These are phyloP conservation scores for Chrysochloris asiatica DNA, from an alignment of 2,113 vertebrate species.

Conservation along the genomic window DNA sequence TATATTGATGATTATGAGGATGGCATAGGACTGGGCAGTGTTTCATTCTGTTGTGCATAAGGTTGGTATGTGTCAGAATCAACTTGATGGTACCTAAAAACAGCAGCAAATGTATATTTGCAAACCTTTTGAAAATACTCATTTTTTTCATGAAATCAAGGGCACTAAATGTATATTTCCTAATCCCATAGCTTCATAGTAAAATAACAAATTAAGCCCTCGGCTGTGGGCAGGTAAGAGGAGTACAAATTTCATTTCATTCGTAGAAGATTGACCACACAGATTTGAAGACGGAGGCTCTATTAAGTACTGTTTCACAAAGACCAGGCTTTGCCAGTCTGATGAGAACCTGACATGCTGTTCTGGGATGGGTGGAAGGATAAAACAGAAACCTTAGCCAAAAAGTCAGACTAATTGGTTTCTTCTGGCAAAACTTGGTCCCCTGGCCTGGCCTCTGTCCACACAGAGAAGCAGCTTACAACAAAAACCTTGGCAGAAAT, in stretches of 20 bases:
- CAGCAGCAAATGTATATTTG: too few species aligned
- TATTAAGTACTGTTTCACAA: not conserved
- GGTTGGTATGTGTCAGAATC: too few species aligned
- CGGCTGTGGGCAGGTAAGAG: not conserved
- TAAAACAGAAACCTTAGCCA: not conserved
- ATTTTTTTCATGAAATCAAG: not conserved
- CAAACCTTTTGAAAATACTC: not conserved
- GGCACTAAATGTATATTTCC: not conserved
- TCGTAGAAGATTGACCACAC: not conserved
- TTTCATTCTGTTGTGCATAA: too few species aligned
- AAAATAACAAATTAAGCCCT: not conserved
- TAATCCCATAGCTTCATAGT: not conserved
- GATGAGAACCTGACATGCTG: not conserved
- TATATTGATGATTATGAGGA: too few species aligned
- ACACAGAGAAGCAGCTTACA: not conserved
- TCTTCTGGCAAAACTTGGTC: not conserved
- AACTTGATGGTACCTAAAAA: too few species aligned
- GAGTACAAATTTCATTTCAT: not conserved
- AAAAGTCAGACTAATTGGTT: not conserved
- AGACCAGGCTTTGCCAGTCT: not conserved
- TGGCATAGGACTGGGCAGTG: too few species aligned
- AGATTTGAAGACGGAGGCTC: not conserved
- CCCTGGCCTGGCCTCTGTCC: not conserved
- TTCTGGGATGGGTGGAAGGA: not conserved
- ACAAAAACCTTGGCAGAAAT: slow-evolving; percentile 11